Evolutionary conservation across 1,140 invertebrate genomes (phyloP).

Genomic region (Pachypsylla venusta): DNA sequence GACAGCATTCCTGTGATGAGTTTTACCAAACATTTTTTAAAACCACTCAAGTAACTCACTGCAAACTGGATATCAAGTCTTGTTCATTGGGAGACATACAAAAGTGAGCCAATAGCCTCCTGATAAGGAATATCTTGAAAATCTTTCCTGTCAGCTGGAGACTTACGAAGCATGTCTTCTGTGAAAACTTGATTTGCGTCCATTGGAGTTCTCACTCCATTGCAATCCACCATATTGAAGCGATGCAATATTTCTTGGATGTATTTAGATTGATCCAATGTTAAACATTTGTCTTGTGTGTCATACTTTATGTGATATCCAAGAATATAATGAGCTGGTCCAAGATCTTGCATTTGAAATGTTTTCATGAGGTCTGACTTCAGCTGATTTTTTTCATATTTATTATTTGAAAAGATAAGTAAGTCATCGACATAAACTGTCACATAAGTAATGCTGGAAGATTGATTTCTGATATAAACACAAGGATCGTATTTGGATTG

Average conservation of each 20-base stretch:
- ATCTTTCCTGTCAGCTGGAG: conserved; percentile 10
- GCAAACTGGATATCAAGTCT: conserved; percentile 31
- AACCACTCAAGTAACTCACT: conserved; percentile 23
- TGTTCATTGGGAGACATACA: conserved; percentile 28
- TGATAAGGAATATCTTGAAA: conserved; percentile 23
- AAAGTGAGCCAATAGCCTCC: conserved; percentile 28
- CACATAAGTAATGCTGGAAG: background rate
- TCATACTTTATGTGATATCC: background rate
- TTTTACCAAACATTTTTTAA: conserved; percentile 20
- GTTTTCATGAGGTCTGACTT: background rate
- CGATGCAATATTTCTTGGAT: conserved; percentile 30
- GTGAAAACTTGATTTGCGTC: conserved; percentile 25
- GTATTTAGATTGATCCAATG: conserved; percentile 29
- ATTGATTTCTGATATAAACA: background rate
- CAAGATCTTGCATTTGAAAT: background rate
- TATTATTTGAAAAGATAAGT: background rate
- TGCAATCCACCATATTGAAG: conserved; percentile 29
- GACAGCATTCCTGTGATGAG: conserved; percentile 21
- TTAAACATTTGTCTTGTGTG: conserved; percentile 8
- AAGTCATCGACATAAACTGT: background rate
- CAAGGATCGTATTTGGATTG: background rate
- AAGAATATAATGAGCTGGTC: background rate
- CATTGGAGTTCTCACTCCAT: conserved; percentile 29
- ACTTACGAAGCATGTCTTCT: conserved; percentile 17
- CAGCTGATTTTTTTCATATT: background rate